Evolutionary conservation across 1,140 invertebrate species (phyloP), one percentile per base, ranked within the genome.

Genomic region (Drosophila grimshawi): DNA sequence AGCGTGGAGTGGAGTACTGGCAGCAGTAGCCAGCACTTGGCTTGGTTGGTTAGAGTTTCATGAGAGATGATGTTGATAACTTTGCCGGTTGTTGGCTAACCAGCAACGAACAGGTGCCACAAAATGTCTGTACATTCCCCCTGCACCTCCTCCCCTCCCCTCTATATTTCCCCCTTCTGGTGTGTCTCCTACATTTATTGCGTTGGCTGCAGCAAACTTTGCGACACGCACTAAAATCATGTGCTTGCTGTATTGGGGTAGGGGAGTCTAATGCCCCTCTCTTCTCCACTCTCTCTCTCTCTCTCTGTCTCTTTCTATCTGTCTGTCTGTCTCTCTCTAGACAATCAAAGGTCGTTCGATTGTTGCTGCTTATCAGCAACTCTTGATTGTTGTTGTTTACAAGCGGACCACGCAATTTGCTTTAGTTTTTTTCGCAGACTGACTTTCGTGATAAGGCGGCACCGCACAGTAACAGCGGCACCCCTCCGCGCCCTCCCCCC

Each of bases 341-440:
- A 7, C 52, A 79, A 62, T 69, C 80, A 82, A 82, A 80, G 80
- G 80, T 82, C 80, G 71, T 49, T 51, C 35, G 2, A 19, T 52
- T 63, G 53, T 46, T 73, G 3, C 8, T 19, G 68, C 67, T 78
- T 57, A 66, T 70, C 56, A 37, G 61, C 33, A 32, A 55, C 65
- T 52, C 45, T 69, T 59, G 66, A 73, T 86, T 83, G 83, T 80
- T 88, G 74, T 83, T 86, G 83, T 88, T 88, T 88, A 80, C 83
- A 72, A 63, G 62, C 67, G 62, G 41, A 65, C 66, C 82, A 86
- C 82, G 82, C 82, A 86, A 86, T 82, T 79, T 68, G 83, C 71
- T 76, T 67, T 19, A 19, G 19, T 19, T 19, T 19, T 19, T 19
- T 19, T 19, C 19, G 19, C 19, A 1, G 19, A 19, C 19, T 19